A percentile compares a stretch with the other conserved stretches of the same genome.
Conservation (phyloP, 2,113 vertebrate genomes). For the Empidonax traillii region DNA sequence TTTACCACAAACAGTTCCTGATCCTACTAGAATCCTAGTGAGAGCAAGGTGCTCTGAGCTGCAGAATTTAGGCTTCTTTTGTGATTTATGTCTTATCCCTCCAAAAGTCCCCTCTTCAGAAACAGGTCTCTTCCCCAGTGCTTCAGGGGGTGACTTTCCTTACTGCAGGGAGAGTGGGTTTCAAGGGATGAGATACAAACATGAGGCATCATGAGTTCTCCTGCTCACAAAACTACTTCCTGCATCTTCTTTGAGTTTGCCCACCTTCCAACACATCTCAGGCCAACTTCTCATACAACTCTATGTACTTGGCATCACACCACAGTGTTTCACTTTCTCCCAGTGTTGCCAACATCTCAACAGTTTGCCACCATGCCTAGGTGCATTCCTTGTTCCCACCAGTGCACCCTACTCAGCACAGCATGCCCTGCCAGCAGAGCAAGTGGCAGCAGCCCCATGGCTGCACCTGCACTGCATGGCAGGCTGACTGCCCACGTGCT, state of each 20-base stretch:
- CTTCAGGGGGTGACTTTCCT: not conserved
- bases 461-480: not conserved
- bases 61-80: not conserved
- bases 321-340: not conserved
- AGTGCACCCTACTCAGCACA: not conserved
- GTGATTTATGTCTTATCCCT: not conserved
- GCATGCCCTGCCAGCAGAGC: accelerated
- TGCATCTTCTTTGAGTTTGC: not conserved
- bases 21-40: not conserved
- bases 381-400: not conserved
- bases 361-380: not conserved
- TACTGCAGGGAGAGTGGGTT: not conserved
- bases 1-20: not conserved
- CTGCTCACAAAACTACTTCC: not conserved
- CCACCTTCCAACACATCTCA: not conserved
- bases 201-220: not conserved
- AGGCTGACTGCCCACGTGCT: not conserved
- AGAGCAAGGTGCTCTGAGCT: not conserved
- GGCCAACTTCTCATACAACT: not conserved
- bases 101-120: not conserved
- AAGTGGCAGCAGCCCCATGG: accelerated
- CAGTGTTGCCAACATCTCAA: not conserved
- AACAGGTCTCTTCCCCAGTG: not conserved
- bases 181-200: not conserved
- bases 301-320: not conserved